These are phyloP conservation scores for Anguilla japonica DNA, from an alignment of 2,113 vertebrate genomes.

Conservation along the genomic window DNA sequence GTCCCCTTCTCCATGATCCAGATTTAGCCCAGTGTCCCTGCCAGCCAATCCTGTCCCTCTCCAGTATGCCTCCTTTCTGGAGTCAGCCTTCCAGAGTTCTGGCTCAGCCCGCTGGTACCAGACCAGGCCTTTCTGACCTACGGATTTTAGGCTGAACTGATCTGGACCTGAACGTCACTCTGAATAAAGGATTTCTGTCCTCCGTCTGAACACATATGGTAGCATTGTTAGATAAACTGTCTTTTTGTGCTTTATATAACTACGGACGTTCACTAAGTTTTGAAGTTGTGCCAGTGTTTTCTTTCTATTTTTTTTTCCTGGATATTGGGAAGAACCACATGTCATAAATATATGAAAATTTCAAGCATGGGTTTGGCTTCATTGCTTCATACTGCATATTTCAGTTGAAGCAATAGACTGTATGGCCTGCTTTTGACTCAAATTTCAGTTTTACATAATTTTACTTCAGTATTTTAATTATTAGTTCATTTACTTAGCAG, in stretches of 20 bases:
- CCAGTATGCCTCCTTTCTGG: conserved; percentile 14
- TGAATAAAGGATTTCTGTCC: background rate
- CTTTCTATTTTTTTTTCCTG: conserved; percentile 2
- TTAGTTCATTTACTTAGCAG: background rate
- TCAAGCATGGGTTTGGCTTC: background rate
- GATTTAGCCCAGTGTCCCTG: conserved; percentile 70
- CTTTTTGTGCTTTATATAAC: conserved; percentile 46
- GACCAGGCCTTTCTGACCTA: background rate
- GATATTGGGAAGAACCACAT: background rate
- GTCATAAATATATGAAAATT: background rate
- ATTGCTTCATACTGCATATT: background rate
- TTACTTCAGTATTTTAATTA: background rate
- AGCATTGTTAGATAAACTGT: conserved; percentile 42
- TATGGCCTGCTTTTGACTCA: background rate
- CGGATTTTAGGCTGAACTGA: background rate
- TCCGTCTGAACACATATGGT: conserved; percentile 25
- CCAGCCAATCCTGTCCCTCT: conserved; percentile 61
- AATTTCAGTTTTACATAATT: background rate
- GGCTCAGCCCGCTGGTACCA: background rate
- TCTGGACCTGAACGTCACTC: background rate
- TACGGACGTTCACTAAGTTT: conserved; percentile 31
- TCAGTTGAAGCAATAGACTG: background rate
- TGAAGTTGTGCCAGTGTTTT: conserved; percentile 30
- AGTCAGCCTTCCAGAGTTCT: background rate
- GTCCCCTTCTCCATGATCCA: conserved; percentile 69